Conservation (phyloP, 2,888 invertebrate genomes). For the Rhabditoides inermis region DNA sequence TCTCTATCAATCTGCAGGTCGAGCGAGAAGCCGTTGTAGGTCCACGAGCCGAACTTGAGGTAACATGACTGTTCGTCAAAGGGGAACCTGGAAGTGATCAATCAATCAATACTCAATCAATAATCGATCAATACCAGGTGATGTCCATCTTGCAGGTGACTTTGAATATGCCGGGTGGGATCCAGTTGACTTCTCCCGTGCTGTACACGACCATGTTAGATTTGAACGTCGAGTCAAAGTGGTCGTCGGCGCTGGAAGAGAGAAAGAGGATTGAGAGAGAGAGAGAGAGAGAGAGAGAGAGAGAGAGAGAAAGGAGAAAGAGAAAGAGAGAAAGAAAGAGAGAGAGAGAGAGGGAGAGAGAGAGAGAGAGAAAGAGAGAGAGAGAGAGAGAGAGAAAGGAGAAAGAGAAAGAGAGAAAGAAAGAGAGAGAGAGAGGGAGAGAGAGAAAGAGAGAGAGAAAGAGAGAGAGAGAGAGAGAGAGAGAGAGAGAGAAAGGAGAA, state of each 20-base stretch:
- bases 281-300: no score
- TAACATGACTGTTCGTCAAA: conserved; percentile 36
- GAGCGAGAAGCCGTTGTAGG: conserved; percentile 78
- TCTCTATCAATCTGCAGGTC: conserved; percentile 63
- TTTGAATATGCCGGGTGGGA: conserved; percentile 39
- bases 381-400: background rate
- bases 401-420: background rate
- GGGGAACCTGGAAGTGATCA: no score
- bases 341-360: background rate
- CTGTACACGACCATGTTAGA: conserved; percentile 35
- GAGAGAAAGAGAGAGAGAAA: background rate
- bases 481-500: no score
- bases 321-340: background rate
- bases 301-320: background rate
- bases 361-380: background rate
- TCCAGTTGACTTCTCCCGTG: conserved; percentile 38
- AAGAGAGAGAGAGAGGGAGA: background rate
- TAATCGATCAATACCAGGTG: conserved; percentile 9
- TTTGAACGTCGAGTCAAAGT: conserved; percentile 27
- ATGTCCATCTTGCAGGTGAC: conserved; percentile 35
- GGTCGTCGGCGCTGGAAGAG: no score
- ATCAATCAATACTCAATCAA: no score
- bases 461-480: background rate
- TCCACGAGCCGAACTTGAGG: conserved; percentile 85
- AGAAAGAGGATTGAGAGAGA: no score